These are phyloP conservation scores for Pelobates cultripes DNA, from an alignment of 2,797 vertebrate species.

Conservation along the genomic window DNA sequence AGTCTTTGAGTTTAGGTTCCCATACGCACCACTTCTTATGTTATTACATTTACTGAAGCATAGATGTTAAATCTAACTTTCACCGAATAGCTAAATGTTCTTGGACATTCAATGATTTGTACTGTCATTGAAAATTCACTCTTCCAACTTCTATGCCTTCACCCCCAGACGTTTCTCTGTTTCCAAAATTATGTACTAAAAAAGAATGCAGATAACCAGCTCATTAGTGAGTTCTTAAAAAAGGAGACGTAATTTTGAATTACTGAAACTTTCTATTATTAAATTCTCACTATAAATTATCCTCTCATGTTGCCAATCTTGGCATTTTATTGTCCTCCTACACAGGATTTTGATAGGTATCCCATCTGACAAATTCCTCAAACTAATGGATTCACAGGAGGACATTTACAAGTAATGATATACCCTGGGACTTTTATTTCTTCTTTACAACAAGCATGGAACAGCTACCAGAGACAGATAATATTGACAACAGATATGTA, in stretches of 20 bases:
- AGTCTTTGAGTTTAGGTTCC: too few relatives aligned
- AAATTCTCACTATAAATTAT: too few relatives aligned
- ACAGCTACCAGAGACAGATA: conserved; percentile 5
- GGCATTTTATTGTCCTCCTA: not conserved
- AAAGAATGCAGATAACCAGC: not conserved
- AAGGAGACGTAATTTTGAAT: not conserved
- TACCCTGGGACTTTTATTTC: not conserved
- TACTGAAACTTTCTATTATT: not conserved
- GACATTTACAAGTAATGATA: conserved; percentile 15
- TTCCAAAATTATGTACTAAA: not conserved
- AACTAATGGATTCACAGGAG: not conserved
- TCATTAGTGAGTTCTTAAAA: conserved; percentile 1
- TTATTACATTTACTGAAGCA: too few relatives aligned
- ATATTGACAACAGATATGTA: conserved; percentile 2
- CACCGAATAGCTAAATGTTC: too few relatives aligned
- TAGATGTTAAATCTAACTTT: too few relatives aligned
- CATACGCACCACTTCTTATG: too few relatives aligned
- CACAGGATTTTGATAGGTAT: not conserved
- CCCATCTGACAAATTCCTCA: not conserved
- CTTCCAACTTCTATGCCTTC: not conserved
- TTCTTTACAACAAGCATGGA: not conserved
- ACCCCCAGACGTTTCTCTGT: not conserved
- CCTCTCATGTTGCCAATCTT: too few relatives aligned
- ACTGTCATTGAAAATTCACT: too few relatives aligned
- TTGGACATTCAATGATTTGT: too few relatives aligned